These are phyloP conservation scores for Tenthredo notha DNA, from an alignment of 2,888 invertebrate species.

Conservation along the genomic window DNA sequence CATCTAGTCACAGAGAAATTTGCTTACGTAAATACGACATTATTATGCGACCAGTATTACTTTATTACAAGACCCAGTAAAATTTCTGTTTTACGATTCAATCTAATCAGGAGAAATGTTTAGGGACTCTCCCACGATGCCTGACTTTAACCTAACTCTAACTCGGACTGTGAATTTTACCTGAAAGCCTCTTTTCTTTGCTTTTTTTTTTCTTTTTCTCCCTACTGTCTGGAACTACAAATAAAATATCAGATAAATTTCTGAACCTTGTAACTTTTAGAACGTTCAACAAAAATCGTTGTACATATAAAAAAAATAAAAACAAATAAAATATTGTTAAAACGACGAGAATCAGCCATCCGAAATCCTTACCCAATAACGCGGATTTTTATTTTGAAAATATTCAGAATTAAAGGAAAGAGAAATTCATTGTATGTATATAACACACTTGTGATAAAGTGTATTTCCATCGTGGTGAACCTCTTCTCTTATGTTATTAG, in stretches of 20 bases:
- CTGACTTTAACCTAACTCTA: slow-evolving; percentile 16
- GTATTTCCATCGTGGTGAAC: neutral
- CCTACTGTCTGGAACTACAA: neutral
- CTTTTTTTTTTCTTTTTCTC: neutral
- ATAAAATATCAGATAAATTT: neutral
- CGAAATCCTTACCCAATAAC: neutral
- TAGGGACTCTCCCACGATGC: slow-evolving; percentile 4
- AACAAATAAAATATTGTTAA: neutral
- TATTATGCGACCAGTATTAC: slow-evolving; percentile 48
- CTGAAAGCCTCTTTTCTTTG: neutral
- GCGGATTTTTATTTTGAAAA: neutral
- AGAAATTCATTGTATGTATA: neutral
- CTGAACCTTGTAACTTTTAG: neutral
- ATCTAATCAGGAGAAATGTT: slow-evolving; percentile 44
- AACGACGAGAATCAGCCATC: neutral
- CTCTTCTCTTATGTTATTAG: neutral
- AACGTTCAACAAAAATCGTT: neutral
- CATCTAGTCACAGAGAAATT: slow-evolving; percentile 59
- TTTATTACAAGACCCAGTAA: slow-evolving; percentile 22
- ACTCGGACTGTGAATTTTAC: neutral
- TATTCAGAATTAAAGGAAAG: neutral
- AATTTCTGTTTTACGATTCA: slow-evolving; percentile 42
- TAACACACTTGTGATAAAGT: neutral
- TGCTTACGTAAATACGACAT: slow-evolving; percentile 69
- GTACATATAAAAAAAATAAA: neutral